Conservation (phyloP, 2,797 vertebrate genomes). For the Microhierax caerulescens region DNA sequence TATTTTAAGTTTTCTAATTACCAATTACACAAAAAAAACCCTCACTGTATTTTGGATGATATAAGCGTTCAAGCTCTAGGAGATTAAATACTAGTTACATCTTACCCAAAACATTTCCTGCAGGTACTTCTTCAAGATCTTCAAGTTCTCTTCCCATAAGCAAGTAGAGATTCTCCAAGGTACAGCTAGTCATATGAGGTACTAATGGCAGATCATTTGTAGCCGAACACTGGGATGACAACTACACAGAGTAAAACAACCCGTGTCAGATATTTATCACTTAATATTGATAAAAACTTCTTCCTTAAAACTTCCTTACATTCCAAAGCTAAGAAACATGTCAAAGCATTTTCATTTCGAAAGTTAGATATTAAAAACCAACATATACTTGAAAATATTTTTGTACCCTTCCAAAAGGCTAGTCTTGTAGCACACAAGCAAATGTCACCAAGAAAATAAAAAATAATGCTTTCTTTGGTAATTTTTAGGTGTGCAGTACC, state of each 20-base stretch:
- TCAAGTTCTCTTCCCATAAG: slow-evolving; percentile 95
- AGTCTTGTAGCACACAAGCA: background rate
- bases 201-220: slow-evolving; percentile 69
- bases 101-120: slow-evolving; percentile 92
- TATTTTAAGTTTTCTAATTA: background rate
- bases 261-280: background rate
- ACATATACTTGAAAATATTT: background rate
- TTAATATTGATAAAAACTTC: background rate
- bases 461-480: background rate
- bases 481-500: background rate
- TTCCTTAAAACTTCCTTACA: background rate
- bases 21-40: background rate
- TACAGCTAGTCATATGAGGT: slow-evolving; percentile 86
- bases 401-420: background rate
- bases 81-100: background rate
- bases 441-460: background rate
- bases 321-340: background rate
- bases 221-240: slow-evolving; percentile 76
- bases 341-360: background rate
- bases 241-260: slow-evolving; percentile 68
- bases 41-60: background rate
- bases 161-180: slow-evolving; percentile 86
- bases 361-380: background rate
- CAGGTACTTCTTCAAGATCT: slow-evolving; percentile 88
- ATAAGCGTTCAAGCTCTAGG: background rate